Base-by-base conservation (phyloP, 2,888 invertebrate genomes). In the Phrixothrix hirtus region DNA sequence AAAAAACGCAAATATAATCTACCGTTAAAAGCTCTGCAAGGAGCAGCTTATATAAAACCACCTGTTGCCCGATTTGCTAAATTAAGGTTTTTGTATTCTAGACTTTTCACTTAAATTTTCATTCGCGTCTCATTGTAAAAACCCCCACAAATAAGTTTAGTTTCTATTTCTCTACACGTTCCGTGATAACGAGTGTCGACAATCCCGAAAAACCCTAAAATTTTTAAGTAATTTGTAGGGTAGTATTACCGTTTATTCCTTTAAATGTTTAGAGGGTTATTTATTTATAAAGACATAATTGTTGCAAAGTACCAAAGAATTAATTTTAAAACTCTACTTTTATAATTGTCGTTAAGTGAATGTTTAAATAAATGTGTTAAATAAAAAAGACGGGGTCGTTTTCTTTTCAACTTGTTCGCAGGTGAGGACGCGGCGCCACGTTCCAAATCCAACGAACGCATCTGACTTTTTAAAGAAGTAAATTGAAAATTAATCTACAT, bases 31-130 rank as follows among this genome's bases (percentile, higher is more conserved):
- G 26, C 21, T 37, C 13, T 47, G 21, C 32, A 47, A 47, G 38
- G 27, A 48, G 35, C 17, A 31, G 42, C 42, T 42, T 43, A 34
- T 29, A 35, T 34, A 43, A 36, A 50, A 50, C 50, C 43, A 50
- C 50, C 50, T 50, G 50, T 50, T 50, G 50, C 43, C 43, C 43
- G 30, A 26, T 27, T 11, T 13, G 5, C 3, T 16, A 38, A 50
- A 41, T 48, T 39, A 39, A 26, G 29, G 17, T 35, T 41, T 48
- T 41, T 29, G 29, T 41, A 35, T 48, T 48, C 41, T 35, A 48
- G 37, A 39, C 34, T 41, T 14, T 11, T 10, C 2, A 15, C 34
- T 34, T 34, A 31, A 17, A 43, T 34, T 43, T 43, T 11, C 25
- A 32, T 43, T 43, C 6, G 29, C 21, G 21, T 21, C n/a, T n/a